Base-by-base conservation (phyloP, 2,113 vertebrate species). In the Otis tarda region DNA sequence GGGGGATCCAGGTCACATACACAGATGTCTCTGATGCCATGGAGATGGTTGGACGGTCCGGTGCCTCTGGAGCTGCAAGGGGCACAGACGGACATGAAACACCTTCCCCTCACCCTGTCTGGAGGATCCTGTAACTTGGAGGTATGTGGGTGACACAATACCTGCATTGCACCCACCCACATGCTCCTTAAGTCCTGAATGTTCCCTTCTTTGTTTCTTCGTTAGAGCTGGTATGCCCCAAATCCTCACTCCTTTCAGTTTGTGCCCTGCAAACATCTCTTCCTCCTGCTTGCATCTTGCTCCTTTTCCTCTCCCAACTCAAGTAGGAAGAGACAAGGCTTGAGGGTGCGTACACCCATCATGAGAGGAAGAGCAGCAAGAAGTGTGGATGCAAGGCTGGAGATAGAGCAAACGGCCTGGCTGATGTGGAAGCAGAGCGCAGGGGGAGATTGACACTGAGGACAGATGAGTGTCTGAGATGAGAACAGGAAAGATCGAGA, bases 1-100 rank as follows among this genome's bases (percentile, higher is more conserved):
- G 98, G 41, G 99, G 99, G 93, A 99, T 99, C 99, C 99, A 99
- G 21, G 99, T 99, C 94, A 99, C 99, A 0, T 99, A 99, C 8
- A 99, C 99, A 0, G 99, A 99, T 0, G 99, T 99, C 95, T 99
- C 99, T 1, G 99, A 98, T 7, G 99, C 99, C 94, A 98, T 99
- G 92, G 99, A 99, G 96, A 99, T 99, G 3, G 99, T 99, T 89
- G 99, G 99, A 68, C 99, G 99, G 97, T 99, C 99, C 0, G 99
- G 99, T 68, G 99, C 99, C 97, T 99, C 99, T 7, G 99, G 99
- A 96, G 99, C 99, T 99, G 97, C 37, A 41, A 91, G 59, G 47
- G 77, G 59, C 22, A 87, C 21, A 55, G 63, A n/a, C 67, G 45
- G 35, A 74, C 2, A 3, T 33, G 37, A 70, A 93, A 53, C 5